Conservation (phyloP, 2,797 vertebrate species). For the Bucorvus abyssinicus region DNA sequence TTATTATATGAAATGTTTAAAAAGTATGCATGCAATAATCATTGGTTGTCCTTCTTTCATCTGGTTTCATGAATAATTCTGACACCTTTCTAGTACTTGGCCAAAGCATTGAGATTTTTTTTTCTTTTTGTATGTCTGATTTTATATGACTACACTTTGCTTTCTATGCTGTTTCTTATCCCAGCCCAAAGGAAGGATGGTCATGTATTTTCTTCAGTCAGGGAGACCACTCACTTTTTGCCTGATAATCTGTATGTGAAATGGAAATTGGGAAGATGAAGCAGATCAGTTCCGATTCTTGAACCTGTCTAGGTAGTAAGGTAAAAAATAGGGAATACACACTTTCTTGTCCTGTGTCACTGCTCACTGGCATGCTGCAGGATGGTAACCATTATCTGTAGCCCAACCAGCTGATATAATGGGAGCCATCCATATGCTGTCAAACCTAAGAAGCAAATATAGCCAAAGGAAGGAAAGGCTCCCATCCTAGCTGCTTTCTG, state of each 20-base stretch:
- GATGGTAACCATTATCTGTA: neutral
- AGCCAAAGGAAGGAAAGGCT: neutral
- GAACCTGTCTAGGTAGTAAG: neutral
- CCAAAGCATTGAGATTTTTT: neutral
- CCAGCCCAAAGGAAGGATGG: neutral
- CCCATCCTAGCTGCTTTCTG: neutral
- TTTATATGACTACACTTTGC: neutral
- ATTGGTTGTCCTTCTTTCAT: neutral
- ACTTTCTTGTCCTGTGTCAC: neutral
- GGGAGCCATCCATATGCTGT: neutral
- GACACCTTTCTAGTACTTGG: neutral
- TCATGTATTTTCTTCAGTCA: neutral
- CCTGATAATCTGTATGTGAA: neutral
- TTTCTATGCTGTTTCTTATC: neutral
- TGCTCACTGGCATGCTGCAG: neutral
- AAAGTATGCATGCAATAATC: neutral
- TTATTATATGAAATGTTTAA: neutral
- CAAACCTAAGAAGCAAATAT: neutral
- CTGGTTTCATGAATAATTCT: neutral
- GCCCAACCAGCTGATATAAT: neutral
- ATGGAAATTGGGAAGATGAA: neutral
- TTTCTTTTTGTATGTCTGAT: neutral
- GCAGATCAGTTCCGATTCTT: neutral
- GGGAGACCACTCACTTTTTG: neutral
- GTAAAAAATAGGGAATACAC: neutral